Evolutionary conservation across 2,113 vertebrate genomes (phyloP), one percentile per base, ranked within the genome.

Genomic region (Ardeotis arabs): DNA sequence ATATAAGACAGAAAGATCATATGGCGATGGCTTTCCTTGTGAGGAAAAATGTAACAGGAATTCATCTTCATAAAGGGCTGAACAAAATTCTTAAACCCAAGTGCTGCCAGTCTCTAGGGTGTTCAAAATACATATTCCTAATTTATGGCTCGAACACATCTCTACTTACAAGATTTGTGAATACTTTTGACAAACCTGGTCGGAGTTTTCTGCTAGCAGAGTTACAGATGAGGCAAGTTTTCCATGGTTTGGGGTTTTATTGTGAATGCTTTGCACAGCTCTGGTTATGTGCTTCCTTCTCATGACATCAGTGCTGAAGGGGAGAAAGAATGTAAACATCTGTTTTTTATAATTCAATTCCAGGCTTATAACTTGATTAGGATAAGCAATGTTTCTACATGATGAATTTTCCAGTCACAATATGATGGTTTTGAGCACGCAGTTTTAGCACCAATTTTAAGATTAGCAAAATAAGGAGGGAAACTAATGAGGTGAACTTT

Each of bases 281-380:
- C 89, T 80, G 73, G 87, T 94, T 98, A 86, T 97, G 96, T 95
- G 95, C 93, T 98, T 97, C 93, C 93, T 97, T 96, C 97, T 97
- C 93, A 95, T 96, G 96, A 98, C 96, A 77, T 98, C 95, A 89
- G 95, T 96, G 96, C 95, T 95, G 95, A 97, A 97, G 92, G 95
- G 95, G 77, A 96, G 91, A 90, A 97, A 95, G 96, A 98, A 98
- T 97, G 97, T 98, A 98, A 98, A 98, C 98, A 98, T 98, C 98
- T 98, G 98, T 95, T 98, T 98, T 97, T 96, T 97, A 97, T 98
- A 98, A 98, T 90, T 91, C 87, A 83, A 62, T 97, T 97, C 92
- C 90, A 97, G 96, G 87, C 96, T 98, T 97, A 97, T 96, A 98
- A 98, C 97, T 98, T 98, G 93, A 98, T 98, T 98, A 97, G 97